Conservation (phyloP, 2,113 vertebrate species). For the Nerophis lumbriciformis region DNA sequence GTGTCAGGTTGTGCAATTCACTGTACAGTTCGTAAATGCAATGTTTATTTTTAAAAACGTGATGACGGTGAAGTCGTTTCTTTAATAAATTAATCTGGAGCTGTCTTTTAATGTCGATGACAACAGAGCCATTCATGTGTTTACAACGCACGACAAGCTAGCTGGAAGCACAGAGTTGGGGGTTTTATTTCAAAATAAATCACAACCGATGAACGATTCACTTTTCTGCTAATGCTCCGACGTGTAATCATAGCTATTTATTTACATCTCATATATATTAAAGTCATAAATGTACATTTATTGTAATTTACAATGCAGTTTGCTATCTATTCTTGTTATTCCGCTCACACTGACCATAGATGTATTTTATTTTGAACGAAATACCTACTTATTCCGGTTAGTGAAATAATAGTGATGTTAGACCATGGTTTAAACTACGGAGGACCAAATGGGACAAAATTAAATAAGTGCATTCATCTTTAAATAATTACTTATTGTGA, state of each 20-base stretch:
- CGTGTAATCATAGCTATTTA: not conserved
- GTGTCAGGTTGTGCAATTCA: not conserved
- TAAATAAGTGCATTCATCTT: too few species aligned
- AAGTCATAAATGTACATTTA: not conserved
- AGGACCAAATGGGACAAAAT: too few species aligned
- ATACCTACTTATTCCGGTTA: not conserved
- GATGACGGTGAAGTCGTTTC: not conserved
- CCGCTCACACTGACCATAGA: not conserved
- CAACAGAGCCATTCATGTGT: not conserved
- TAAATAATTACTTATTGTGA: too few species aligned
- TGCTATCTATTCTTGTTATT: not conserved
- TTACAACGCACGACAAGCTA: slow-evolving; percentile 5
- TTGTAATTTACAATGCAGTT: too few species aligned
- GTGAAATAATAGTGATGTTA: not conserved
- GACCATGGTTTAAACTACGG: too few species aligned
- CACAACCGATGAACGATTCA: not conserved
- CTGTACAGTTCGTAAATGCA: not conserved
- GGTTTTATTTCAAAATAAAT: slow-evolving; percentile 35
- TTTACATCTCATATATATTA: too few species aligned
- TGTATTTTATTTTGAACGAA: not conserved
- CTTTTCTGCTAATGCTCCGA: not conserved
- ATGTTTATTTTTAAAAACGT: not conserved
- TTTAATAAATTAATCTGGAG: slow-evolving; percentile 2
- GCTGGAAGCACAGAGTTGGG: not conserved
- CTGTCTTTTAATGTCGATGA: slow-evolving; percentile 9